Percentiles rank a stretch among this genome's conserved stretches.
Evolutionary conservation across 2,797 vertebrate genomes (phyloP).

Genomic region (Chelon auratus): DNA sequence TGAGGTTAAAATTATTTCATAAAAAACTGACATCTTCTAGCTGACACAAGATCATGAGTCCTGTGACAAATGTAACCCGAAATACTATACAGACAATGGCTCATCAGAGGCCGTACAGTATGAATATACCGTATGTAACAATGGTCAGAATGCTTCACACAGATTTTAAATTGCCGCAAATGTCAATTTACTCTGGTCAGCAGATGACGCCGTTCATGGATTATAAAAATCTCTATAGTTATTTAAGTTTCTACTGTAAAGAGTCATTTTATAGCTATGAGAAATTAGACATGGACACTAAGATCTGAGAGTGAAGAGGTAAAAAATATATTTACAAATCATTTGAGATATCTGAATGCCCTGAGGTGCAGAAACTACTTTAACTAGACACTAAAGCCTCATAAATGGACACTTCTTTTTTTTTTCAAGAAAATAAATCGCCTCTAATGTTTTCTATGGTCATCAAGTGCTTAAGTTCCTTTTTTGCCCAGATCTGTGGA

Average conservation of each 20-base stretch:
- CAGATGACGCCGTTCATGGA: constrained; percentile 15
- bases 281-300: constrained; percentile 14
- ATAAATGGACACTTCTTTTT: constrained; percentile 24
- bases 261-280: constrained; percentile 12
- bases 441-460: constrained; percentile 17
- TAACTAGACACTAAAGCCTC: constrained; percentile 44
- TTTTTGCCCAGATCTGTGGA: constrained; percentile 9
- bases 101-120: constrained; percentile 24
- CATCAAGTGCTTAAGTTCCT: constrained; percentile 3
- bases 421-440: constrained; percentile 24
- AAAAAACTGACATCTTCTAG: constrained; percentile 14
- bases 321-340: constrained; percentile 57
- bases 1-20: constrained; percentile 11
- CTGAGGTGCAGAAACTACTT: constrained; percentile 47
- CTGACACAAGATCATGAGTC: constrained; percentile 15
- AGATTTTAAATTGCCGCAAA: constrained; percentile 20
- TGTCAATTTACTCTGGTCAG: constrained; percentile 11
- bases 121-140: constrained; percentile 25
- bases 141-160: constrained; percentile 11
- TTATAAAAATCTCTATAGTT: constrained; percentile 33
- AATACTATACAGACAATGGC: constrained; percentile 10
- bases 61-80: constrained; percentile 19
- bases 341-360: constrained; percentile 49
- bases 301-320: constrained; percentile 30
- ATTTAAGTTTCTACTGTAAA: constrained; percentile 26